phyloP scores from a whole-genome alignment of 2,113 vertebrate genomes.

The Eclectus roratus region DNA sequence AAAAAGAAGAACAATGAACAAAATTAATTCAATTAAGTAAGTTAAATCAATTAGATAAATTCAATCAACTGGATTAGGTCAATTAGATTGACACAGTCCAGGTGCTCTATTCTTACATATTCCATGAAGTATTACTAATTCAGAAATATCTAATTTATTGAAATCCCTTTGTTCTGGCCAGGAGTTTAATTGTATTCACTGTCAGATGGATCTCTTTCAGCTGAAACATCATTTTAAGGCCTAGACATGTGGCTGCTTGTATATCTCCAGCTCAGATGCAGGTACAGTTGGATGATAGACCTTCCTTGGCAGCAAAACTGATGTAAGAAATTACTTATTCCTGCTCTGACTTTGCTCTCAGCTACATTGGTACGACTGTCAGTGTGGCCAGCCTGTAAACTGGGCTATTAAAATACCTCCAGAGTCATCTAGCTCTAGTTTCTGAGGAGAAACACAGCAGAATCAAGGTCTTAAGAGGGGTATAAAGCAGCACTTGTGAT shows the following conservation, averaged over 20 bases:
- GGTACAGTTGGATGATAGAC: not conserved
- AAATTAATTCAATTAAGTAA: not conserved
- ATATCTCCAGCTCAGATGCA: not conserved
- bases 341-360: not conserved
- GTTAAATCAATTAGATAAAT: not conserved
- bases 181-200: not conserved
- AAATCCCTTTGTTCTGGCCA: not conserved
- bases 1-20: not conserved
- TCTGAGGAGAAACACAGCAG: not conserved
- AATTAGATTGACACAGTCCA: constrained; percentile 3
- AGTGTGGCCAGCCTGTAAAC: not conserved
- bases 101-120: not conserved
- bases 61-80: not conserved
- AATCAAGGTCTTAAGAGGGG: not conserved
- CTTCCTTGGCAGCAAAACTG: not conserved
- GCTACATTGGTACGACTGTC: not conserved
- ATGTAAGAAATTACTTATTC: not conserved
- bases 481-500: not conserved
- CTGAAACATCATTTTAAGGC: not conserved
- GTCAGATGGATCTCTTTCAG: not conserved
- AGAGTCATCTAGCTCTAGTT: not conserved
- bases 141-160: not conserved
- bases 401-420: not conserved
- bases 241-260: not conserved
- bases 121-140: not conserved